Conservation (phyloP, 2,888 invertebrate genomes). For the Silvanus unidentatus region DNA sequence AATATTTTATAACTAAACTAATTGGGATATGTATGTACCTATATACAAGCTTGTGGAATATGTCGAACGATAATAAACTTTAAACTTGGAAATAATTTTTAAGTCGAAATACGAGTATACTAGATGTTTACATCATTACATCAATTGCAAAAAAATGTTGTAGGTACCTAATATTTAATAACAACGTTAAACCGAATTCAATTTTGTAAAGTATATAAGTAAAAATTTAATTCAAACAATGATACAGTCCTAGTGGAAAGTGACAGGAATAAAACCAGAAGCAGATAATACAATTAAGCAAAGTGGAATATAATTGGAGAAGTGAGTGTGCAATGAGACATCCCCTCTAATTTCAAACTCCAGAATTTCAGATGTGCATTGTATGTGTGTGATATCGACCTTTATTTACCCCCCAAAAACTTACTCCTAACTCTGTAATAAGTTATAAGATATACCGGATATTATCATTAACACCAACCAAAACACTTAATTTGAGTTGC, state of each 20-base stretch:
- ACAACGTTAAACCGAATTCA: too few relatives aligned
- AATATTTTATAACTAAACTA: too few relatives aligned
- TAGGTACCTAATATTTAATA: too few relatives aligned
- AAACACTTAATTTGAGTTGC: conserved; percentile 4
- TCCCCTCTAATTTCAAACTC: conserved; percentile 27
- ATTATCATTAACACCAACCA: conserved; percentile 13
- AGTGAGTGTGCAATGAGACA: conserved; percentile 26
- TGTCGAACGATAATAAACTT: too few relatives aligned
- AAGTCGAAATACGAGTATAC: too few relatives aligned
- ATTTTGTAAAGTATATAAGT: too few relatives aligned
- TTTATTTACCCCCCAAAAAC: conserved; percentile 11
- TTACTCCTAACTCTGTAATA: conserved; percentile 23
- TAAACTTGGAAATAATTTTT: too few relatives aligned
- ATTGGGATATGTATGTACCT: too few relatives aligned
- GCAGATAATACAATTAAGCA: conserved; percentile 33
- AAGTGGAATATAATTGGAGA: conserved; percentile 36
- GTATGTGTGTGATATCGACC: conserved; percentile 30
- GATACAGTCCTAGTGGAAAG: background rate
- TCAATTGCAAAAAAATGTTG: too few relatives aligned
- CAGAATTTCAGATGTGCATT: conserved; percentile 22
- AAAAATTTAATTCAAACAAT: background rate
- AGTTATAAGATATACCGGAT: conserved; percentile 19
- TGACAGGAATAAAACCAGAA: conserved; percentile 18
- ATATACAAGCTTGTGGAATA: too few relatives aligned
- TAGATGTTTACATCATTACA: too few relatives aligned